Evolutionary conservation across 2,888 invertebrate genomes (phyloP), one percentile per base, ranked within the genome.

Genomic region (Odiellus spinosus): DNA sequence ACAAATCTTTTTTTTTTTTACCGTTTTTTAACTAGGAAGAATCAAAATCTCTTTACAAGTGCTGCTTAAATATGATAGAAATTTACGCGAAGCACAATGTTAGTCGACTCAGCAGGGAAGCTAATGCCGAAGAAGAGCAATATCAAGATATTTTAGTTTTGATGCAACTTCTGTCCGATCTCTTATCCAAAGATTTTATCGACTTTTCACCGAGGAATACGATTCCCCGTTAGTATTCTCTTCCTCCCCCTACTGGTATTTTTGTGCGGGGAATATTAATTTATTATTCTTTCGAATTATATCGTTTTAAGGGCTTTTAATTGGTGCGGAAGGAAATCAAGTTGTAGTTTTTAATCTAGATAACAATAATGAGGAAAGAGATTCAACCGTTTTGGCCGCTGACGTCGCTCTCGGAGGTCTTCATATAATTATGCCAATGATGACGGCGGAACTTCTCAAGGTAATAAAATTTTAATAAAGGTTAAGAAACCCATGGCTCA

Each of bases 121-220:
- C 61, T 21, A 77, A 77, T 12, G 81, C 82, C 45, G 86, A 86
- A 59, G 83, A 76, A 54, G 74, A 73, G 43, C 61, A 65, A 45
- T 77, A 72, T 57, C 73, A 80, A 66, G 87, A 87, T 61, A 75
- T 88, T 54, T 73, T 80, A 45, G 70, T 84, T 3, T 71, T 88
- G 10, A 77, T 88, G 74, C 80, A 87, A 59, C 68, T 88, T 49
- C 69, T 85, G 15, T 72, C 71, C 2, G 73, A 76, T 59, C 62
- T 76, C 21, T 63, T 76, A 48, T 70, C 71, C 26, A 75, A 74
- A 59, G 71, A 76, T 58, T 69, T 74, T 54, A 65, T 72, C 42
- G 70, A 71, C 57, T 66, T 71, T 49, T 66, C 66, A 40, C 58
- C 59, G n/a, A 53, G 56, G 8, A 26, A 19, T 18, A 6, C 41